These are phyloP conservation scores for Chromobotia macracanthus DNA, from an alignment of 2,797 vertebrate genomes.

Conservation along the genomic window DNA sequence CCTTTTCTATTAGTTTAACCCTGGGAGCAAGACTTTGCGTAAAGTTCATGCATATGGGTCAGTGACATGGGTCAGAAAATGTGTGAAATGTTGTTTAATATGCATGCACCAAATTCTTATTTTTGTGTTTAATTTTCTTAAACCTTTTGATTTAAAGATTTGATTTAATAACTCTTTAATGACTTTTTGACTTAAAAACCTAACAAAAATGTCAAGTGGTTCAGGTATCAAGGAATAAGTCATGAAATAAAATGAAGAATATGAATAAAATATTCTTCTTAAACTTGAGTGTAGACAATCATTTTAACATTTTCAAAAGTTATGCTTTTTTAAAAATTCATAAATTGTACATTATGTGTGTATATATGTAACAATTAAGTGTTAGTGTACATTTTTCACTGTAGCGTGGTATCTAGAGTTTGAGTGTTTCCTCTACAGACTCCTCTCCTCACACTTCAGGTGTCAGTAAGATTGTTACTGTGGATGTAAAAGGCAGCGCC, in stretches of 20 bases:
- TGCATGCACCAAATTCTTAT: not conserved
- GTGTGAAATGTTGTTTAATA: not conserved
- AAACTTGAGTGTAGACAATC: too few relatives aligned
- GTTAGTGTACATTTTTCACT: slow-evolving; percentile 49
- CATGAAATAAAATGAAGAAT: too few relatives aligned
- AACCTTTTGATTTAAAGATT: too few relatives aligned
- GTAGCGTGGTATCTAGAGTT: slow-evolving; percentile 76
- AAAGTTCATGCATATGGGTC: not conserved
- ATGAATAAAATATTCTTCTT: too few relatives aligned
- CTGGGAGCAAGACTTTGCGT: not conserved
- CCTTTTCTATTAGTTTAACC: slow-evolving; percentile 23
- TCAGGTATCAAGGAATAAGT: too few relatives aligned
- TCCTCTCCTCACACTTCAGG: slow-evolving; percentile 86
- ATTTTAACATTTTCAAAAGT: too few relatives aligned
- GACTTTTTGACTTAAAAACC: too few relatives aligned
- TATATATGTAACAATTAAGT: too few relatives aligned
- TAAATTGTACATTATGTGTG: too few relatives aligned
- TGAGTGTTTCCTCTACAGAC: slow-evolving; percentile 80
- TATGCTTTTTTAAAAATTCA: too few relatives aligned
- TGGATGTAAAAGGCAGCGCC: slow-evolving; percentile 92
- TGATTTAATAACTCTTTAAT: too few relatives aligned
- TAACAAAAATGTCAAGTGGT: too few relatives aligned
- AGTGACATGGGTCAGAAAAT: not conserved
- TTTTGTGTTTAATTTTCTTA: not conserved
- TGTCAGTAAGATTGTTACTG: slow-evolving; percentile 97